phyloP scores from a whole-genome alignment of 2,888 invertebrate species.

The Idaea biselata region DNA sequence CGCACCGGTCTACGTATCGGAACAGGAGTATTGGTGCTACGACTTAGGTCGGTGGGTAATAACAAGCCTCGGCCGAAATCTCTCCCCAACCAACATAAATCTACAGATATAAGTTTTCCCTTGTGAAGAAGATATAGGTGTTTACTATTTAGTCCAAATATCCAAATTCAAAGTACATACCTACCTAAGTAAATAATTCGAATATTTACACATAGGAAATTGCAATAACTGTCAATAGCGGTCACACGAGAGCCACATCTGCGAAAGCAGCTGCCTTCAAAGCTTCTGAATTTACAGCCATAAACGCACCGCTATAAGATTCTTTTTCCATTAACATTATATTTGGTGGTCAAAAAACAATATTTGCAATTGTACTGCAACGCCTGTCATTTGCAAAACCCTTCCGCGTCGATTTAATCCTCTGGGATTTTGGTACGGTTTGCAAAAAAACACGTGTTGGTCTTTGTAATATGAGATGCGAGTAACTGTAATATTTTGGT shows the following conservation, averaged over 20 bases:
- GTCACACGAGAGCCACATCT: constrained; percentile 34
- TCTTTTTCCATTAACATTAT: constrained; percentile 8
- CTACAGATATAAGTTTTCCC: too few relatives aligned
- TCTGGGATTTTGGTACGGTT: constrained; percentile 37
- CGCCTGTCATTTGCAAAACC: constrained; percentile 68
- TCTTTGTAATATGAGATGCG: constrained; percentile 29
- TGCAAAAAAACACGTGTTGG: constrained; percentile 37
- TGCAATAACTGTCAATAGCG: constrained; percentile 39
- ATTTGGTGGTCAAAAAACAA: constrained; percentile 34
- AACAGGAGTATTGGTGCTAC: too few relatives aligned
- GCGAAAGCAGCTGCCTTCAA: constrained; percentile 35
- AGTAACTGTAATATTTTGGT: constrained; percentile 36
- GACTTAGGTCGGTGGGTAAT: too few relatives aligned
- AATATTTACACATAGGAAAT: constrained; percentile 46
- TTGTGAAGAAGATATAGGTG: too few relatives aligned
- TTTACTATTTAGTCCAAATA: neutral
- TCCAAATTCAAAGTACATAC: constrained; percentile 3
- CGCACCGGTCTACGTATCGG: too few relatives aligned
- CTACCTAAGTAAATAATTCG: neutral
- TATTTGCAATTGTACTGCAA: constrained; percentile 36
- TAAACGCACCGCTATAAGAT: neutral
- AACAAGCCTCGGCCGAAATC: too few relatives aligned
- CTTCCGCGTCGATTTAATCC: constrained; percentile 66
- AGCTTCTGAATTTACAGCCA: neutral
- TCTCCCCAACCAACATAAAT: too few relatives aligned